These are phyloP conservation scores for Lutjanus argentimaculatus DNA, from an alignment of 2,797 vertebrate genomes.

Conservation along the genomic window DNA sequence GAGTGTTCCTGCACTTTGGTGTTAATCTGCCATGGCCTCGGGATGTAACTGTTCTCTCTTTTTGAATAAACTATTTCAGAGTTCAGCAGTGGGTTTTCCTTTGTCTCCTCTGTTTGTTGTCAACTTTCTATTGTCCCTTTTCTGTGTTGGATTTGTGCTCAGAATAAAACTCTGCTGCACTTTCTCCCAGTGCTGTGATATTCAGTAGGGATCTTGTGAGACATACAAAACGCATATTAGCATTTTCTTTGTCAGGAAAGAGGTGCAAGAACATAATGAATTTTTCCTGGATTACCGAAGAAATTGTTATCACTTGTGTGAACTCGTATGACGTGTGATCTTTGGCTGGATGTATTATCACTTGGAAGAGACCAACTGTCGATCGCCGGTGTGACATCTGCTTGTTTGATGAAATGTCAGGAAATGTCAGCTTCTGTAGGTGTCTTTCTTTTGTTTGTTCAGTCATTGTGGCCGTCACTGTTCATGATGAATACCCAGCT, in stretches of 20 bases:
- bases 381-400: neutral
- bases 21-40: constrained; percentile 49
- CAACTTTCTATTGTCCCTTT: constrained; percentile 36
- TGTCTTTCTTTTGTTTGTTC: neutral
- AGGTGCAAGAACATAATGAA: constrained; percentile 29
- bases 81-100: constrained; percentile 50
- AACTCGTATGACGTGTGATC: constrained; percentile 15
- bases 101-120: constrained; percentile 47
- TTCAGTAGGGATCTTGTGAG: constrained; percentile 23
- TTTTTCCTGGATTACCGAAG: constrained; percentile 19
- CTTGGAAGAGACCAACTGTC: constrained; percentile 9
- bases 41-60: constrained; percentile 51
- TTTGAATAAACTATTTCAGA: constrained; percentile 38
- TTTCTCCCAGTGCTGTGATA: constrained; percentile 10
- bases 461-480: neutral
- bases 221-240: constrained; percentile 22
- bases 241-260: constrained; percentile 28
- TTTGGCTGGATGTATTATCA: neutral
- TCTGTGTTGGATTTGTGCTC: constrained; percentile 45
- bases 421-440: neutral
- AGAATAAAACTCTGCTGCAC: constrained; percentile 31
- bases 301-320: constrained; percentile 28
- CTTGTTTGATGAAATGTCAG: neutral
- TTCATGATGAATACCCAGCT: neutral
- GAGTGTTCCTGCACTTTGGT: constrained; percentile 26